Evolutionary conservation across 2,113 vertebrate genomes (phyloP).

Genomic region (Dolichotis patagonum): DNA sequence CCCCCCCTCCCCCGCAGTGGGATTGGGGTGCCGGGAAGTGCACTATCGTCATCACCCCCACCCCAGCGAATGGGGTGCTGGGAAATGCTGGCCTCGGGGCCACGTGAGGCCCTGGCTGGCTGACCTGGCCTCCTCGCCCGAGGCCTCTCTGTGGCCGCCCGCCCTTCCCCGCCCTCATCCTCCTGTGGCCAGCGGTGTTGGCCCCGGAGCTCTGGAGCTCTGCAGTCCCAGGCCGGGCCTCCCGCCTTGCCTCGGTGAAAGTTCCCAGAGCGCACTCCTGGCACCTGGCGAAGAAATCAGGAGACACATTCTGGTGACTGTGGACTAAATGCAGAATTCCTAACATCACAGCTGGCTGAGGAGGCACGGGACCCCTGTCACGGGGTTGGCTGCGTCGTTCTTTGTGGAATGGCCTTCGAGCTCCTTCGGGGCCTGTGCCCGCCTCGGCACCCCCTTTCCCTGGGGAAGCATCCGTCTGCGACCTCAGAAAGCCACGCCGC

Average conservation of each 20-base stretch:
- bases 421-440: fast-evolving
- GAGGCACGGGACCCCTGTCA: not conserved
- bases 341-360: not conserved
- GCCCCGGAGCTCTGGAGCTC: too few species aligned
- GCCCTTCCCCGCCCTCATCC: not conserved
- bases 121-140: too few species aligned
- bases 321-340: not conserved
- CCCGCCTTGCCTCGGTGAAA: too few species aligned
- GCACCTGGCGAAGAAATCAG: not conserved
- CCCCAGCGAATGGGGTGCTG: not conserved
- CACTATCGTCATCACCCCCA: not conserved
- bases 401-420: not conserved
- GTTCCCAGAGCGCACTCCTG: not conserved
- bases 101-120: not conserved
- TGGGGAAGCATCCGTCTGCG: not conserved
- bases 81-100: not conserved
- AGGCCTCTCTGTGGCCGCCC: not conserved
- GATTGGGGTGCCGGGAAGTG: not conserved
- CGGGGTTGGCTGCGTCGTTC: fast-evolving
- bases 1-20: not conserved
- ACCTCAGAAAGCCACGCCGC: too few species aligned
- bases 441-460: not conserved
- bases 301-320: not conserved
- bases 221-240: too few species aligned
- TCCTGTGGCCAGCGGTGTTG: too few species aligned